Conservation (phyloP, 2,888 invertebrate genomes). For the Stenoptilia bipunctidactyla region DNA sequence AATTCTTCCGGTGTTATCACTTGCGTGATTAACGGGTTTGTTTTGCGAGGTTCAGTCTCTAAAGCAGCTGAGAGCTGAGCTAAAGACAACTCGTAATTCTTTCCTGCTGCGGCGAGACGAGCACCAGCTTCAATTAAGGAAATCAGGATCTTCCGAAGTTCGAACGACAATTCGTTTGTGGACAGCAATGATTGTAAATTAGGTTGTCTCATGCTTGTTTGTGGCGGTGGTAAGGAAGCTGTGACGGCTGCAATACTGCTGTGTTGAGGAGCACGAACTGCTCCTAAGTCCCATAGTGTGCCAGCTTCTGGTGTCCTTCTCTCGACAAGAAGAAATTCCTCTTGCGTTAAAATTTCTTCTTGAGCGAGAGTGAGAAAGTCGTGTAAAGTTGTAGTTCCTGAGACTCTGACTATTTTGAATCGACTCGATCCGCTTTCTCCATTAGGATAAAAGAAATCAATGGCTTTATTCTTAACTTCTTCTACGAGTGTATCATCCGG, state of each 20-base stretch:
- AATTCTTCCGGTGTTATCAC: not conserved
- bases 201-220: not conserved
- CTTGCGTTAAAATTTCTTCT: not conserved
- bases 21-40: too few species aligned
- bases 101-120: not conserved
- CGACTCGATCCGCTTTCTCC: not conserved
- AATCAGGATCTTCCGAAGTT: not conserved
- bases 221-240: not conserved
- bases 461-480: not conserved
- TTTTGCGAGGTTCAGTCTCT: not conserved
- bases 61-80: not conserved
- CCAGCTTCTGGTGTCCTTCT: not conserved
- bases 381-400: not conserved
- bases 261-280: not conserved
- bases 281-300: not conserved
- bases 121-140: not conserved
- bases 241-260: not conserved
- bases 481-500: slow-evolving; percentile 2
- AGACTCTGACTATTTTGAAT: not conserved
- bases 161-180: not conserved
- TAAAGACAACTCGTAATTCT: not conserved
- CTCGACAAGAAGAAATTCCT: not conserved
- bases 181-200: not conserved
- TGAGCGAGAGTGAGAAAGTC: not conserved
- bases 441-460: not conserved